A percentile compares a stretch with the other conserved stretches of the same genome.
Evolutionary conservation across 1,140 invertebrate species (phyloP).

Genomic region (Papilio machaon): DNA sequence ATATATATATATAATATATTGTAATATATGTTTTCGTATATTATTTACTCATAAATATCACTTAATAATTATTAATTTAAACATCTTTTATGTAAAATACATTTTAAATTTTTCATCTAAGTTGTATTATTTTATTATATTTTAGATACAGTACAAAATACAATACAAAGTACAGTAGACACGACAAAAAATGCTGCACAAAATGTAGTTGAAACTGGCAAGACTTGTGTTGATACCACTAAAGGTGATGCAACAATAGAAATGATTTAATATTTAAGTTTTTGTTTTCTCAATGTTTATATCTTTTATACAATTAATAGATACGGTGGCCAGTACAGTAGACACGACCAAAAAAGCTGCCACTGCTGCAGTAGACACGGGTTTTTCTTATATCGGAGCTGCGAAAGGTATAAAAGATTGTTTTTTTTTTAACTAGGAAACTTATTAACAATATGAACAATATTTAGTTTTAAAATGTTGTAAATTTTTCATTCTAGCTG

Average conservation of each 20-base stretch:
- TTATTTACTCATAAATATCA: too few species aligned
- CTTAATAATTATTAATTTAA: background rate
- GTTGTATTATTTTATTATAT: constrained; percentile 34
- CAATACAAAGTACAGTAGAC: constrained; percentile 53
- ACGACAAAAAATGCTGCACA: constrained; percentile 51
- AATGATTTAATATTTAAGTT: background rate
- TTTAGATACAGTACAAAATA: constrained; percentile 51
- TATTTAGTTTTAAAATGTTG: background rate
- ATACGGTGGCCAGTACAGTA: constrained; percentile 49
- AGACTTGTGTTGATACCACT: constrained; percentile 45
- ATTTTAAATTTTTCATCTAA: background rate
- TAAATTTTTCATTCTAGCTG: constrained; percentile 32
- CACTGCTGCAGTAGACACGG: constrained; percentile 49
- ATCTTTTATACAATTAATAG: constrained; percentile 52
- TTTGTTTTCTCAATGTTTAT: background rate
- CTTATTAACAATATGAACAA: background rate
- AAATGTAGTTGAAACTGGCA: constrained; percentile 52
- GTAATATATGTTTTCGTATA: too few species aligned
- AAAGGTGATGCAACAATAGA: constrained; percentile 41
- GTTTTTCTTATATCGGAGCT: constrained; percentile 47
- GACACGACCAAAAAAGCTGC: constrained; percentile 56
- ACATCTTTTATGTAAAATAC: too few species aligned
- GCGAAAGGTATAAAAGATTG: constrained; percentile 45
- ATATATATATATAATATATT: too few species aligned
- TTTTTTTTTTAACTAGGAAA: background rate